Conservation (phyloP, 1,140 invertebrate genomes). For the Zophobas morio region DNA sequence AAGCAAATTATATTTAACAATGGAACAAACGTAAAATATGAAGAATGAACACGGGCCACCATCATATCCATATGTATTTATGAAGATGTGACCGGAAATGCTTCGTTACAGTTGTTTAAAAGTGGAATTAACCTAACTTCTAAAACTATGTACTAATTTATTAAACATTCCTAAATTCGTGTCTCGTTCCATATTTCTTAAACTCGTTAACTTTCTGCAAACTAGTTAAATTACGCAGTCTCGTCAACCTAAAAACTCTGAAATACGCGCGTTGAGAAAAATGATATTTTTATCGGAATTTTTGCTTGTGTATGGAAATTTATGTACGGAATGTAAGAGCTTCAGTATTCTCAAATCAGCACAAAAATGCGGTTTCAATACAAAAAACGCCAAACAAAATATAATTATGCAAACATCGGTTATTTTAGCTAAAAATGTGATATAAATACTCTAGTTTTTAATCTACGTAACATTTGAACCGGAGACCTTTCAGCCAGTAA, state of each 20-base stretch:
- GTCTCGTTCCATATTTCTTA: too few species aligned
- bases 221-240: background rate
- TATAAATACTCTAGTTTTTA: background rate
- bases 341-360: constrained; percentile 20
- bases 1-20: background rate
- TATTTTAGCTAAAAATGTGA: background rate
- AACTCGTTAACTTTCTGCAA: background rate
- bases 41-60: constrained; percentile 4
- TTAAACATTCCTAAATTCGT: background rate
- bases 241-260: background rate
- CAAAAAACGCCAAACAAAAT: background rate
- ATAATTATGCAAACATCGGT: background rate
- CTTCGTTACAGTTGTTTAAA: constrained; percentile 33
- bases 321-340: constrained; percentile 28
- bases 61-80: constrained; percentile 24
- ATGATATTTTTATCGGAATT: constrained; percentile 1
- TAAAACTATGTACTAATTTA: constrained; percentile 1
- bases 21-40: constrained; percentile 1
- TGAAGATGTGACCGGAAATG: constrained; percentile 34
- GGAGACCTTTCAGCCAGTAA: background rate
- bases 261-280: background rate
- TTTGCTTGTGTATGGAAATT: constrained; percentile 18
- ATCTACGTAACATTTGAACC: background rate
- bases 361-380: constrained; percentile 12
- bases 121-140: constrained; percentile 17